A percentile compares a stretch with the other conserved stretches of the same genome.
phyloP scores from a whole-genome alignment of 2,797 vertebrate genomes.

The Betta splendens region DNA sequence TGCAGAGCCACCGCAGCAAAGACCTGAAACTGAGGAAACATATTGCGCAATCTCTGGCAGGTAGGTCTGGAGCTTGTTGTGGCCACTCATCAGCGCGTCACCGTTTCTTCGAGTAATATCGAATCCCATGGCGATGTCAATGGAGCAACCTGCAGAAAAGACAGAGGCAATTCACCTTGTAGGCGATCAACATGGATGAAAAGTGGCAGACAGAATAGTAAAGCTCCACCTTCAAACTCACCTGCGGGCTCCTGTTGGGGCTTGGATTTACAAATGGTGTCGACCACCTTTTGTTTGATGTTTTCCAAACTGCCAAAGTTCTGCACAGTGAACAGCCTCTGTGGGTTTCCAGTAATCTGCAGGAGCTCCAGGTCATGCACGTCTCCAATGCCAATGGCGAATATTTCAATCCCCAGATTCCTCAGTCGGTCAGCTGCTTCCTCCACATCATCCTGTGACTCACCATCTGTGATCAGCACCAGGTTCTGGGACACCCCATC shows the following conservation, averaged over 20 bases:
- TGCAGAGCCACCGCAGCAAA: conserved; percentile 75
- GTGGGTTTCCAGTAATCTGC: conserved; percentile 72
- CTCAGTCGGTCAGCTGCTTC: conserved; percentile 69
- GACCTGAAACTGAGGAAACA: conserved; percentile 67
- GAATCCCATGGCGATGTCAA: conserved; percentile 86
- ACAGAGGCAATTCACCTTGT: neutral
- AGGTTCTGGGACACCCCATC: conserved; percentile 78
- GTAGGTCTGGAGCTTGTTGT: conserved; percentile 72
- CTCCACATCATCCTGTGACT: conserved; percentile 73
- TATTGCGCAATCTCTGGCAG: conserved; percentile 79
- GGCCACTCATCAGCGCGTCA: conserved; percentile 62
- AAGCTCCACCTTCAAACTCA: conserved; percentile 37
- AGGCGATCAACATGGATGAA: neutral
- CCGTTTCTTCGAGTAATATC: conserved; percentile 75
- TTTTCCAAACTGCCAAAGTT: conserved; percentile 68
- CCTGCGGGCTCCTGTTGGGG: fast-evolving
- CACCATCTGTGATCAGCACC: conserved; percentile 85
- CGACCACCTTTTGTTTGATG: conserved; percentile 70
- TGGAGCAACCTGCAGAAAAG: conserved; percentile 75
- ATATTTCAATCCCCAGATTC: conserved; percentile 71
- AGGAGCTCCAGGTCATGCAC: conserved; percentile 72
- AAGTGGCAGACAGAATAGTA: neutral
- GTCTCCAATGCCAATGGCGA: conserved; percentile 80
- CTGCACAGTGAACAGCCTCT: conserved; percentile 71
- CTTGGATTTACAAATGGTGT: conserved; percentile 61